Percentiles rank a stretch among this genome's conserved stretches.
These are phyloP conservation scores for Villa cingulata DNA, from an alignment of 2,888 invertebrate species.

Conservation along the genomic window DNA sequence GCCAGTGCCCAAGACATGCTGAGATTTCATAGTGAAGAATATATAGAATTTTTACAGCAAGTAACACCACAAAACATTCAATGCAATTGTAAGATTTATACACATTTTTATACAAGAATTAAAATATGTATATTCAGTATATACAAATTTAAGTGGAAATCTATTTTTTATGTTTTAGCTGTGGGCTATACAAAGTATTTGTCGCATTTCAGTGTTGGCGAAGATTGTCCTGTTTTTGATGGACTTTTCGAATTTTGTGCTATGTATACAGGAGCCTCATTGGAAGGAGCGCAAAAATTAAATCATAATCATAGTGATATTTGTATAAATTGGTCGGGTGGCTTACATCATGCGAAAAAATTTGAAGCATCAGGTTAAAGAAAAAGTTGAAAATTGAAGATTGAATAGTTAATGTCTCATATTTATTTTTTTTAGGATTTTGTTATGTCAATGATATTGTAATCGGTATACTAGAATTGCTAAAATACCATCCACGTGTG, in stretches of 20 bases:
- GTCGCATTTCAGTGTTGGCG: constrained; percentile 92
- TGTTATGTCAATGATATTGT: constrained; percentile 99
- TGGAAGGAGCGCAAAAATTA: constrained; percentile 92
- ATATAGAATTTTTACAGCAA: constrained; percentile 89
- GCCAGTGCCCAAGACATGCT: constrained; percentile 96
- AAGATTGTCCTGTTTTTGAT: constrained; percentile 92
- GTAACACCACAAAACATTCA: constrained; percentile 94
- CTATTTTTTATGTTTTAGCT: constrained; percentile 19
- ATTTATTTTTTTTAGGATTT: constrained; percentile 49
- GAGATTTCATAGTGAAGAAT: constrained; percentile 94
- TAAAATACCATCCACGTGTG: constrained; percentile 88
- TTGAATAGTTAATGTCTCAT: no score
- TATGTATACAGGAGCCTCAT: constrained; percentile 94
- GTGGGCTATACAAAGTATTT: constrained; percentile 76
- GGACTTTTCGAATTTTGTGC: constrained; percentile 97
- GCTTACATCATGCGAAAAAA: constrained; percentile 97
- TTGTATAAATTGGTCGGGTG: constrained; percentile 98
- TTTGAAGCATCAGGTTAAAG: constrained; percentile 78
- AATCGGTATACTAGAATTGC: constrained; percentile 84
- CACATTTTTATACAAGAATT: neutral
- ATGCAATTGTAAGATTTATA: constrained; percentile 32
- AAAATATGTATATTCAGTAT: constrained; percentile 27
- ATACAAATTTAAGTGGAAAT: neutral
- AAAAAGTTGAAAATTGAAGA: neutral
- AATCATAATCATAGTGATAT: constrained; percentile 94